Base-by-base conservation (phyloP, 2,888 invertebrate species). In the Abrostola triplasia region DNA sequence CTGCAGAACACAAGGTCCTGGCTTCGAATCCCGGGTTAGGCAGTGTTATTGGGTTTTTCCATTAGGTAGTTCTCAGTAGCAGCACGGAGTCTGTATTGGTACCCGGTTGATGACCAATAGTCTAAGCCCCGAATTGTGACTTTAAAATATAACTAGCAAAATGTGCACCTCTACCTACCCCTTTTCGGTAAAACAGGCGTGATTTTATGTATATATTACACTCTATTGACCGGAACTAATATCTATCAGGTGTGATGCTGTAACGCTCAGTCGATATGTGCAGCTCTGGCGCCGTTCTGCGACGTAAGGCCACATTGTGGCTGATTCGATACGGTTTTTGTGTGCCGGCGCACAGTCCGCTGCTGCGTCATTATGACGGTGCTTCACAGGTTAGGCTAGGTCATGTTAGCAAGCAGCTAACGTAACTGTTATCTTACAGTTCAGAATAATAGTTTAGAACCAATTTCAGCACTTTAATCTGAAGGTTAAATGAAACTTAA, bases 291-390 rank as follows among this genome's bases (percentile, higher is more conserved):
- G 79, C 76, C 55, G 36, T 64, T 37, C 65, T 76, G 79, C 85
- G 80, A 77, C 78, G 76, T 78, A 78, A 73, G 76, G 67, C 76
- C 80, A 81, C 84, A 84, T 91, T 91, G 89, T 90, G 86, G 73
- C 77, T 83, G 84, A 93, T 94, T 93, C 84, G 92, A 83, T 82
- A 88, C 83, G 91, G 87, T 92, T 93, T 92, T 93, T 93, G 87
- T 92, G 66, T 57, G 64, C 50, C 9, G 53, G 66, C 67, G 67
- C 71, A 64, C 62, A 64, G 60, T 51, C 70, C 67, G 67, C 59
- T 77, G 79, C 80, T 77, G 65, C 82, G 84, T 88, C 88, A 86
- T 87, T 80, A 85, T 87, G 85, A 86, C 84, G 78, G 67, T 77
- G 78, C 84, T 72, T 78, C 65, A 64, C 81, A 81, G 84, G 87